Evolutionary conservation across 2,797 vertebrate species (phyloP).

Genomic region (Tarsius wallacei): DNA sequence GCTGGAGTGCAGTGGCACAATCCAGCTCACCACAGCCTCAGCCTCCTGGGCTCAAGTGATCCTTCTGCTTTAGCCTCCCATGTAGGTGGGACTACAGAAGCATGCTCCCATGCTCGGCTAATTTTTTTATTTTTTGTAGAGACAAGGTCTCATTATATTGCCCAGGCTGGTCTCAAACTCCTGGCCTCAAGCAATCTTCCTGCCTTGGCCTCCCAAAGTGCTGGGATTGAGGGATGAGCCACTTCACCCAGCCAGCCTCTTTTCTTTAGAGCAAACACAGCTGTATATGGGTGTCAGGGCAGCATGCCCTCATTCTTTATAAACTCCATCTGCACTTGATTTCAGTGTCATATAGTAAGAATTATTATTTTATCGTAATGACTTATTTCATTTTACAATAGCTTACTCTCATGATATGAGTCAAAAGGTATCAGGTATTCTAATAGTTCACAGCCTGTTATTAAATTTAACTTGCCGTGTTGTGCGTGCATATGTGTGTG

Average conservation of each 20-base stretch:
- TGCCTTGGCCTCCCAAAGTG: too few species aligned
- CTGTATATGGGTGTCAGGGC: not conserved
- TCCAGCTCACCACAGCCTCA: too few species aligned
- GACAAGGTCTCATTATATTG: too few species aligned
- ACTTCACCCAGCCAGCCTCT: not conserved
- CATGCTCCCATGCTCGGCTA: too few species aligned
- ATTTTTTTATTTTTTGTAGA: too few species aligned
- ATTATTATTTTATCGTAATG: constrained; percentile 45
- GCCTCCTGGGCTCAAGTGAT: too few species aligned
- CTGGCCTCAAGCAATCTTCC: too few species aligned
- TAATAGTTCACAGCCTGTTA: not conserved
- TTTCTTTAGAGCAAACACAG: constrained; percentile 9
- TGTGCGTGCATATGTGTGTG: not conserved
- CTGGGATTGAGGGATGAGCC: too few species aligned
- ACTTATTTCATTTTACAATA: constrained; percentile 58
- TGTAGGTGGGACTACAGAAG: too few species aligned
- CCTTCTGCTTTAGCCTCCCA: too few species aligned
- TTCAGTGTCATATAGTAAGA: not conserved
- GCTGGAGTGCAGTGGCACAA: too few species aligned
- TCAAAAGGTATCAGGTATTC: not conserved
- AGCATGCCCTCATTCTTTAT: not conserved
- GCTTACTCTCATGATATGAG: constrained; percentile 49
- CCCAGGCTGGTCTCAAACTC: too few species aligned
- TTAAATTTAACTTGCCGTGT: not conserved
- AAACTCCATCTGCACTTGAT: constrained; percentile 11